Percentiles rank a stretch among this genome's conserved stretches.
phyloP scores from a whole-genome alignment of 1,140 invertebrate species.

The Drosophila sp. region DNA sequence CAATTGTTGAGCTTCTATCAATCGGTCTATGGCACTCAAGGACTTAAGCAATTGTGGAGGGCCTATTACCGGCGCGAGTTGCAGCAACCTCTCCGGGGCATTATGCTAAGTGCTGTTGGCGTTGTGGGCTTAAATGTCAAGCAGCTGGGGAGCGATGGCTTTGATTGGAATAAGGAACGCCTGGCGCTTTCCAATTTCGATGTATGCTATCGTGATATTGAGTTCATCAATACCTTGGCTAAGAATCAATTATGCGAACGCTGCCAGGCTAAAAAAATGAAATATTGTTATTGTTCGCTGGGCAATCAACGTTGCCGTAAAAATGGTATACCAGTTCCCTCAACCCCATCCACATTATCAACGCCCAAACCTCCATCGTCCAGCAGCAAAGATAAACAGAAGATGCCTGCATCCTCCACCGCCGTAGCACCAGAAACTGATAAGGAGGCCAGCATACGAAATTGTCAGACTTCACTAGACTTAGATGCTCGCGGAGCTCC shows the following conservation, averaged over 20 bases:
- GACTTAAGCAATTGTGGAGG: constrained; percentile 84
- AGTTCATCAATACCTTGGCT: constrained; percentile 67
- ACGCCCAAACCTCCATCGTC: background rate
- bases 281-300: constrained; percentile 86
- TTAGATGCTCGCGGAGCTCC: constrained; percentile 37
- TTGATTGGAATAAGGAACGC: constrained; percentile 74
- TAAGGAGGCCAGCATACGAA: constrained; percentile 40
- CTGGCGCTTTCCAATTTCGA: constrained; percentile 69
- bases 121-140: constrained; percentile 66
- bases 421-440: background rate
- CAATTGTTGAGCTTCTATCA: constrained; percentile 87
- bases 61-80: constrained; percentile 83
- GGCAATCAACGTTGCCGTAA: constrained; percentile 86
- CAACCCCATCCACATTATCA: background rate
- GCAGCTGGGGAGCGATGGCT: constrained; percentile 45
- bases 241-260: constrained; percentile 83
- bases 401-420: background rate
- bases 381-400: constrained; percentile 50
- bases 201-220: constrained; percentile 64
- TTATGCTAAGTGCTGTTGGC: constrained; percentile 73
- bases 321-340: constrained; percentile 70
- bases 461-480: constrained; percentile 40
- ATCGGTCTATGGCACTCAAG: constrained; percentile 86
- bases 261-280: constrained; percentile 84
- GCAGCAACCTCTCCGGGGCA: constrained; percentile 64